phyloP scores from a whole-genome alignment of 2,888 invertebrate species.

The Celastrina argiolus region DNA sequence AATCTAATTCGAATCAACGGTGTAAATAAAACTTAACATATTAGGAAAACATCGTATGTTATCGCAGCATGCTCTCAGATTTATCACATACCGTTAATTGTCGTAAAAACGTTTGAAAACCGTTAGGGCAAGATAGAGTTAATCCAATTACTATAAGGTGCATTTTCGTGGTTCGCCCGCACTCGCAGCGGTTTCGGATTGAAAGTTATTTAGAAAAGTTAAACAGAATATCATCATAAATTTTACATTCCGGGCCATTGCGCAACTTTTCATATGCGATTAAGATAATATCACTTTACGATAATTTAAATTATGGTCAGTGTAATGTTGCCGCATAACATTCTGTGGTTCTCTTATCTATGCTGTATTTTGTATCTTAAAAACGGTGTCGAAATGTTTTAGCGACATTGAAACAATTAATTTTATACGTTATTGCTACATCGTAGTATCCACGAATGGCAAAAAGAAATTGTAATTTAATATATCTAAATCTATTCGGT shows the following conservation, averaged over 20 bases:
- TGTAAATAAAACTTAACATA: conserved; percentile 21
- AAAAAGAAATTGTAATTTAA: neutral
- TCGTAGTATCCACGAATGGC: neutral
- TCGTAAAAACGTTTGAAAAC: conserved; percentile 31
- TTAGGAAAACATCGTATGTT: conserved; percentile 32
- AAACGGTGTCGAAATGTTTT: neutral
- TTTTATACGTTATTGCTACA: neutral
- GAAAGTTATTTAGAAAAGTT: conserved; percentile 60
- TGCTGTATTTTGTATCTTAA: neutral
- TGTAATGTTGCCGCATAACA: conserved; percentile 27
- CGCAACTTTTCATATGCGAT: conserved; percentile 47
- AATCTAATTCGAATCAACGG: conserved; percentile 26
- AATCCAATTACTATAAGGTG: conserved; percentile 31
- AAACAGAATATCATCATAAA: conserved; percentile 53
- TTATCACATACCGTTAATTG: conserved; percentile 37
- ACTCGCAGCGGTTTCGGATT: conserved; percentile 52
- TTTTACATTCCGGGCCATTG: conserved; percentile 62
- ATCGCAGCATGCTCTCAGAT: conserved; percentile 29
- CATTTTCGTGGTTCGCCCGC: conserved; percentile 32
- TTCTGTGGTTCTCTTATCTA: neutral
- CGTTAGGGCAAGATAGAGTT: conserved; percentile 29
- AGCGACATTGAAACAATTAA: neutral
- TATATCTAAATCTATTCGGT: neutral
- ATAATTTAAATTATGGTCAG: conserved; percentile 34
- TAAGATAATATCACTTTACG: conserved; percentile 45